phyloP scores from a whole-genome alignment of 1,140 invertebrate species.

The Apis cerana region DNA sequence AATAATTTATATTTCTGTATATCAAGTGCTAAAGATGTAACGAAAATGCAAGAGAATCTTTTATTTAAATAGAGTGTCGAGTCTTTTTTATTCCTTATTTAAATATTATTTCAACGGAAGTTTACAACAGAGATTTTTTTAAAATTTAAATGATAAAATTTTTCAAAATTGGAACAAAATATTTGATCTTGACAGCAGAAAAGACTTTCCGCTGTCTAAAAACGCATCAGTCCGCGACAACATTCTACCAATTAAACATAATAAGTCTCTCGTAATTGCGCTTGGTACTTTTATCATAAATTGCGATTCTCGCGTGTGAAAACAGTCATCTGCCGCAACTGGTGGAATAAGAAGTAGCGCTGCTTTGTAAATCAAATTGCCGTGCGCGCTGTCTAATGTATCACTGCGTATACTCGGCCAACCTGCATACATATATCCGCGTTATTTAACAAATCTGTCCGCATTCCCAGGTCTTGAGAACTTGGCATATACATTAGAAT shows the following conservation, averaged over 20 bases:
- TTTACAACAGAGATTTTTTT: background rate
- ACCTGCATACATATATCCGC: conserved; percentile 3
- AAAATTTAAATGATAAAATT: background rate
- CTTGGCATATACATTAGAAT: background rate
- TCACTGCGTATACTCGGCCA: conserved; percentile 1
- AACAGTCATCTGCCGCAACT: conserved; percentile 38
- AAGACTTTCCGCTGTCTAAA: background rate
- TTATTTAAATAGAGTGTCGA: too few relatives aligned
- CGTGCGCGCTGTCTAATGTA: background rate
- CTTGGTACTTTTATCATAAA: background rate
- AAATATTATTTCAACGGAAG: background rate
- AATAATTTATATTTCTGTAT: background rate
- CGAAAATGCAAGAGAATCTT: too few relatives aligned
- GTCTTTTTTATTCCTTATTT: too few relatives aligned
- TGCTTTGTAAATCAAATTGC: conserved; percentile 47
- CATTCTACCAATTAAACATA: conserved; percentile 14
- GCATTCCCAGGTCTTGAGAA: conserved; percentile 11
- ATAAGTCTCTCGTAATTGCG: background rate
- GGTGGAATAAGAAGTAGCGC: conserved; percentile 38
- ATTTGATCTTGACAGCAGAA: background rate
- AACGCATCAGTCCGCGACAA: background rate
- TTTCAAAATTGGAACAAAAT: conserved; percentile 26
- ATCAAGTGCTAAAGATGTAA: too few relatives aligned
- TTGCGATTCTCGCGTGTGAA: conserved; percentile 48
- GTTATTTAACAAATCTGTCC: conserved; percentile 41